These are phyloP conservation scores for Columbina picui DNA, from an alignment of 2,113 vertebrate genomes.

Conservation along the genomic window DNA sequence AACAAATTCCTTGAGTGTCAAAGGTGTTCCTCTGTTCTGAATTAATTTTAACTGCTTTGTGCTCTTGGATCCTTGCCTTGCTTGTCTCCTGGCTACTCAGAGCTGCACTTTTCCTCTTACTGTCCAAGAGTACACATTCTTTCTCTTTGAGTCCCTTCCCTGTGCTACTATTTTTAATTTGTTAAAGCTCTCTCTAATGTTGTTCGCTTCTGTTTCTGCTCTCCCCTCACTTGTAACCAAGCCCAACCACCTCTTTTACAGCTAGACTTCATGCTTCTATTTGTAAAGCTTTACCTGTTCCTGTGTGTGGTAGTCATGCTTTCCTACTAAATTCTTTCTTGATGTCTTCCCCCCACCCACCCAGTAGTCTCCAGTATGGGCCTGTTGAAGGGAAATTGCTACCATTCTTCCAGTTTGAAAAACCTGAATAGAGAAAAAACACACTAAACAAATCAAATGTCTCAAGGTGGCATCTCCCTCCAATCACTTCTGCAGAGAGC, in stretches of 20 bases:
- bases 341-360: not conserved
- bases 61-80: not conserved
- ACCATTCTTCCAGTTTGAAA: not conserved
- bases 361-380: not conserved
- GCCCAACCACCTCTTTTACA: not conserved
- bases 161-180: not conserved
- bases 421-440: not conserved
- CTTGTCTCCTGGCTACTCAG: not conserved
- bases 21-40: conserved; percentile 2
- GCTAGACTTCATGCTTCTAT: not conserved
- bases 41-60: not conserved
- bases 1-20: not conserved
- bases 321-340: not conserved
- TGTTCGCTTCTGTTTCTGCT: not conserved
- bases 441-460: not conserved
- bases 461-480: not conserved
- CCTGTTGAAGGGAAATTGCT: not conserved
- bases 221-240: not conserved
- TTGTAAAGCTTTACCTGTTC: not conserved
- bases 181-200: not conserved
- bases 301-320: not conserved
- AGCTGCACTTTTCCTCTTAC: not conserved
- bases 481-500: not conserved
- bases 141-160: not conserved
- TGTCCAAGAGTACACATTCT: not conserved